These are phyloP conservation scores for Diplosoma virens DNA, from an alignment of 23 tunicate species.

Conservation along the genomic window DNA sequence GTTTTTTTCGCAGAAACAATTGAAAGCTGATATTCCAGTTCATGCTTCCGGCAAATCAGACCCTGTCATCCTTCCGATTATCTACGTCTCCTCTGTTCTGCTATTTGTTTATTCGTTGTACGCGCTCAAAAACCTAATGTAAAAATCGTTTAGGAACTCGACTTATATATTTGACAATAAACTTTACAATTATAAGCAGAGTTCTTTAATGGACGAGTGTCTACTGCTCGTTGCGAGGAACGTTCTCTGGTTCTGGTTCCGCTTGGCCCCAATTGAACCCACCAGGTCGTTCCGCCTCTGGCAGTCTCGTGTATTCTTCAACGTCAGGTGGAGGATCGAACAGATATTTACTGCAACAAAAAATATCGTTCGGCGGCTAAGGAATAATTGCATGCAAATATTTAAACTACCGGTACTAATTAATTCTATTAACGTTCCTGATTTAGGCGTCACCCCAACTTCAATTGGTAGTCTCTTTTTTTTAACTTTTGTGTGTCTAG, in stretches of 20 bases:
- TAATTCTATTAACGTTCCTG: too few species aligned
- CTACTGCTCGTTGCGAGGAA: not conserved
- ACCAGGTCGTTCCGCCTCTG: conserved; percentile 83
- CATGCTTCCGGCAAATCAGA: conserved; percentile 33
- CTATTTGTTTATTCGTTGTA: conserved; percentile 10
- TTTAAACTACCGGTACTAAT: too few species aligned
- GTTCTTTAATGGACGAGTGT: not conserved
- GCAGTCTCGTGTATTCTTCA: conserved; percentile 60
- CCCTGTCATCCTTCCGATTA: not conserved
- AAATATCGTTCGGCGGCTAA: too few species aligned
- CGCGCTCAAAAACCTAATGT: not conserved
- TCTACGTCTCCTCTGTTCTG: not conserved
- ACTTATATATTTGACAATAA: not conserved
- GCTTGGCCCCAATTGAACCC: conserved; percentile 93
- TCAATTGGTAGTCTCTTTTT: too few species aligned
- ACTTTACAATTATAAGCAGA: not conserved
- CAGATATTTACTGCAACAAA: conserved; percentile 52
- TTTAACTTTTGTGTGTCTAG: too few species aligned
- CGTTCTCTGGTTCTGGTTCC: not conserved
- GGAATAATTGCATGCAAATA: too few species aligned
- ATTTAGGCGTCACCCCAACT: too few species aligned
- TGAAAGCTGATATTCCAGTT: conserved; percentile 27
- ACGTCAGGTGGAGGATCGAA: conserved; percentile 67
- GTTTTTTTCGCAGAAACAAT: conserved; percentile 27
- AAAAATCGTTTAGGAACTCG: not conserved